A percentile compares a stretch with the other conserved stretches of the same genome.
These are phyloP conservation scores for Oxyura jamaicensis DNA, from an alignment of 2,113 vertebrate genomes.

Conservation along the genomic window DNA sequence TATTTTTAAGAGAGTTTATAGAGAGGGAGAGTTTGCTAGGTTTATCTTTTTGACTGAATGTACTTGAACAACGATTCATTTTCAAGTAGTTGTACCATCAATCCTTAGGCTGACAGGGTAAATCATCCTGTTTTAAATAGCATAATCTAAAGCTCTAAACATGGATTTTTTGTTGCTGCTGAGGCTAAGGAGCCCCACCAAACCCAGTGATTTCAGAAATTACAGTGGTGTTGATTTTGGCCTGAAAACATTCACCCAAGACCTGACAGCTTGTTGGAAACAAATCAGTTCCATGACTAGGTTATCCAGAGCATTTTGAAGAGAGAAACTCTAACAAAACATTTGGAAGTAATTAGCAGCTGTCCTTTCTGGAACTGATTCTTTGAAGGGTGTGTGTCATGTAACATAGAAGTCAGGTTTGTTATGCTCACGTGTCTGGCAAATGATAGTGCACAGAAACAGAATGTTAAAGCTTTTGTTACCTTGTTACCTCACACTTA, in stretches of 20 bases:
- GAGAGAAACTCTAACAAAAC: background rate
- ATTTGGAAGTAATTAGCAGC: constrained; percentile 23
- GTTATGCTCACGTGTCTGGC: background rate
- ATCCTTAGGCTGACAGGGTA: background rate
- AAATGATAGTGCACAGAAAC: background rate
- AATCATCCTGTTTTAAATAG: background rate
- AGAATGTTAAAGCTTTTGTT: background rate
- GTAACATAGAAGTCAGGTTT: constrained; percentile 12
- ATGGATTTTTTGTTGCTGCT: background rate
- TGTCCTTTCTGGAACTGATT: constrained; percentile 27
- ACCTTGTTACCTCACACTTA: background rate
- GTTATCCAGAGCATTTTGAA: constrained; percentile 24
- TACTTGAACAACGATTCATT: background rate
- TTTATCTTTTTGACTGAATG: background rate
- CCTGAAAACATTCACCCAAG: background rate
- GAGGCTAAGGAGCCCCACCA: background rate
- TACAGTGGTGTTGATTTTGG: background rate
- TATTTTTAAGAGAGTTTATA: background rate
- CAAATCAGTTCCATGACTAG: background rate
- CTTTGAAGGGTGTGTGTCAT: background rate
- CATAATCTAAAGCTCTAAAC: background rate
- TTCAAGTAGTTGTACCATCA: background rate
- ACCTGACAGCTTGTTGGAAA: background rate
- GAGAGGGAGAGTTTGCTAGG: background rate
- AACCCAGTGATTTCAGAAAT: background rate